A percentile compares a stretch with the other conserved stretches of the same genome.
phyloP scores from a whole-genome alignment of 2,113 vertebrate species.

The Thinocorus orbignyianus region DNA sequence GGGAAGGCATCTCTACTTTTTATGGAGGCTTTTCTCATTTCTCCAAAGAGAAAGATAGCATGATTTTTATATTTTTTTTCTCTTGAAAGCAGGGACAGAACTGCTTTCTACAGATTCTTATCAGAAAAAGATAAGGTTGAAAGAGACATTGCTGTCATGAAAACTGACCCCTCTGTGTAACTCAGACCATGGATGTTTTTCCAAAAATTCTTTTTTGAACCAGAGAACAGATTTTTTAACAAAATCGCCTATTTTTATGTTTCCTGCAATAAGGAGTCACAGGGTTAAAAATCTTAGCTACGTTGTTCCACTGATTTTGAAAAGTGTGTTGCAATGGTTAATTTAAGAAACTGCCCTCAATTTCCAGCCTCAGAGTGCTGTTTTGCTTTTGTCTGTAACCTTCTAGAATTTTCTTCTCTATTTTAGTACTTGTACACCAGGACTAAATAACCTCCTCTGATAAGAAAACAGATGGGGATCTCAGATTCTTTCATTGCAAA shows the following conservation, averaged over 20 bases:
- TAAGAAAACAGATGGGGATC: slow-evolving; percentile 56
- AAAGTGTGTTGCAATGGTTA: neutral
- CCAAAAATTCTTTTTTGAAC: neutral
- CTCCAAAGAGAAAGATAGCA: neutral
- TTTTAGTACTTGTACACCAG: neutral
- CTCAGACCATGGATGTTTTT: neutral
- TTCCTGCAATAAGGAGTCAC: neutral
- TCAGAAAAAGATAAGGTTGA: neutral
- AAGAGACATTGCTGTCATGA: neutral
- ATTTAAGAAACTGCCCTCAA: neutral
- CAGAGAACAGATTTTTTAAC: neutral
- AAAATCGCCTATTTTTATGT: neutral
- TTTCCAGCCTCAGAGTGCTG: slow-evolving; percentile 1
- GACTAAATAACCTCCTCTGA: slow-evolving; percentile 20
- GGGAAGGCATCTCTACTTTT: neutral
- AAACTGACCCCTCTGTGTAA: neutral
- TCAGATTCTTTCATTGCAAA: slow-evolving; percentile 2
- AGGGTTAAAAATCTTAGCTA: neutral
- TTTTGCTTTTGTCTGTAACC: neutral
- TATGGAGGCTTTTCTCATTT: neutral
- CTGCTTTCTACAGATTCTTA: slow-evolving; percentile 1
- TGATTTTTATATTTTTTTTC: neutral
- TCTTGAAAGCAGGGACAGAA: neutral
- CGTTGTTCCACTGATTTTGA: neutral
- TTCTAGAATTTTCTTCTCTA: slow-evolving; percentile 34